These are phyloP conservation scores for Congeria kusceri DNA, from an alignment of 2,888 invertebrate species.

Conservation along the genomic window DNA sequence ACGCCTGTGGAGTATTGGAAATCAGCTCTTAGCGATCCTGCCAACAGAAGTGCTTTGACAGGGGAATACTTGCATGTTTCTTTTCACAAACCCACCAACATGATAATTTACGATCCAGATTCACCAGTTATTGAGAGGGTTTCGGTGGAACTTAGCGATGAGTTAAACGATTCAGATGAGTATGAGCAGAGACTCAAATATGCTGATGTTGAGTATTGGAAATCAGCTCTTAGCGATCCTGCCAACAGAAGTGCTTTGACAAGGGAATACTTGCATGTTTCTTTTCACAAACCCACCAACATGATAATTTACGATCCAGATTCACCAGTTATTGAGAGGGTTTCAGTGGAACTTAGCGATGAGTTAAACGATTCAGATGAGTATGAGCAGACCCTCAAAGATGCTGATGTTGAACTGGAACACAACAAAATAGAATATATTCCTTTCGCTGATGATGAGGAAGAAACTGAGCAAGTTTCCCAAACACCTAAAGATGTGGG, in stretches of 20 bases:
- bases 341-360: slow-evolving; percentile 42
- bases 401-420: slow-evolving; percentile 6
- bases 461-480: slow-evolving; percentile 20
- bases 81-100: slow-evolving; percentile 54
- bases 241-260: background rate
- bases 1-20: slow-evolving; percentile 3
- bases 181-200: slow-evolving; percentile 26
- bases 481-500: background rate
- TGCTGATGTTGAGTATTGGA: background rate
- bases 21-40: background rate
- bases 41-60: background rate
- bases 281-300: slow-evolving; percentile 52
- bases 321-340: slow-evolving; percentile 54
- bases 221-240: background rate
- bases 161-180: slow-evolving; percentile 51
- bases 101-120: slow-evolving; percentile 60
- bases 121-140: slow-evolving; percentile 56
- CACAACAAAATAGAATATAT: slow-evolving; percentile 2
- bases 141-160: slow-evolving; percentile 43
- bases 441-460: background rate
- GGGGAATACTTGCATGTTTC: slow-evolving; percentile 46
- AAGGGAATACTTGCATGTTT: slow-evolving; percentile 46
- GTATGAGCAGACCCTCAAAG: slow-evolving; percentile 24
- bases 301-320: slow-evolving; percentile 62
- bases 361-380: slow-evolving; percentile 53